Evolutionary conservation across 1,140 invertebrate genomes (phyloP).

Genomic region (Asobara japonica): DNA sequence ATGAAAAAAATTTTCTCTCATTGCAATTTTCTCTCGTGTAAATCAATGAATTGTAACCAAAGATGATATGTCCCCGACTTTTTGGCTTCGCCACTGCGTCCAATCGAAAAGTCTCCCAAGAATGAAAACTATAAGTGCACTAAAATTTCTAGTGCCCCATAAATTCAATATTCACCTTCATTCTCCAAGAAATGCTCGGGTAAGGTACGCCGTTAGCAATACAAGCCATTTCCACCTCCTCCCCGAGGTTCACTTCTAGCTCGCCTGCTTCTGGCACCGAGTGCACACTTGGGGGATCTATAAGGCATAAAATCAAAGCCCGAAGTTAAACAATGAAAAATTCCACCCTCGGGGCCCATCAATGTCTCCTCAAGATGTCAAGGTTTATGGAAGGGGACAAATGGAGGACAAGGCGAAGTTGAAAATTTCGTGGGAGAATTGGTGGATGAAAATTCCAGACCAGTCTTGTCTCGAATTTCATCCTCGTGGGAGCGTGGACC

Average conservation of each 20-base stretch:
- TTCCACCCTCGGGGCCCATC: neutral
- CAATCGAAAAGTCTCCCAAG: no score
- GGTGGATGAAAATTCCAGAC: neutral
- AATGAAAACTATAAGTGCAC: no score
- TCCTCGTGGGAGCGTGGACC: neutral
- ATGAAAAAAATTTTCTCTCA: no score
- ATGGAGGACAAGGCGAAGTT: neutral
- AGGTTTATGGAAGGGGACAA: neutral
- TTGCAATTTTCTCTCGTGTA: no score
- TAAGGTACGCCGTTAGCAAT: constrained; percentile 73
- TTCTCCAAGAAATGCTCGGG: constrained; percentile 76
- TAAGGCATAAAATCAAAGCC: constrained; percentile 21
- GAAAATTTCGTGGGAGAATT: neutral
- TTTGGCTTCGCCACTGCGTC: no score
- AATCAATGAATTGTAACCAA: no score
- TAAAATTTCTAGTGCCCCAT: no score
- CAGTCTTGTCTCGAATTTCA: constrained; percentile 2
- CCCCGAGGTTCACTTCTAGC: constrained; percentile 76
- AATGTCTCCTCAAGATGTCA: neutral
- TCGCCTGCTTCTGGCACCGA: constrained; percentile 74
- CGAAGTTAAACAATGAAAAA: neutral
- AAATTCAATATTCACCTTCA: constrained; percentile 67
- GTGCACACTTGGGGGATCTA: constrained; percentile 75
- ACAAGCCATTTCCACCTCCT: constrained; percentile 77
- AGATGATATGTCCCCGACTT: no score